phyloP scores from a whole-genome alignment of 92 coral and sea anemone species.

The Porites rus region DNA sequence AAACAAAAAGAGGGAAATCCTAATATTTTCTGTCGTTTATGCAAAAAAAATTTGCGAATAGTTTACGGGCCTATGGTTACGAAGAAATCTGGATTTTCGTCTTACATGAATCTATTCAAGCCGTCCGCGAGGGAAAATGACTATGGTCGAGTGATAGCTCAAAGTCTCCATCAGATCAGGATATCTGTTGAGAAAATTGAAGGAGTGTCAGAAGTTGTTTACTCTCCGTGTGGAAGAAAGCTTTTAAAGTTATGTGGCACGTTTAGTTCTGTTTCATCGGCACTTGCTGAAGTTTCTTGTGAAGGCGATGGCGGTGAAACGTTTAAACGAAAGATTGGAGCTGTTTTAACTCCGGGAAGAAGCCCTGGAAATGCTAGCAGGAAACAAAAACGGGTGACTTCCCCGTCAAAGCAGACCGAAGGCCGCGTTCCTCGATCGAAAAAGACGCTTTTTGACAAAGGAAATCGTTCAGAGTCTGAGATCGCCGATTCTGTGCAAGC shows the following conservation, averaged over 20 bases:
- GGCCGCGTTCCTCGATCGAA: no score
- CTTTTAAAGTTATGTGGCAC: not conserved
- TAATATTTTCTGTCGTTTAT: not conserved
- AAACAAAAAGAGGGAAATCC: not conserved
- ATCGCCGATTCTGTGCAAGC: no score
- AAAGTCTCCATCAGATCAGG: not conserved
- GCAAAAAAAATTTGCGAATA: not conserved
- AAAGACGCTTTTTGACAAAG: no score
- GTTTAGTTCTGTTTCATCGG: not conserved
- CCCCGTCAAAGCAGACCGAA: no score
- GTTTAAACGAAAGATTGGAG: not conserved
- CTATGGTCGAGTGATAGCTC: not conserved
- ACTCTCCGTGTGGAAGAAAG: not conserved
- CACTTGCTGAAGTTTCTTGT: not conserved
- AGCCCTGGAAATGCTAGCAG: not conserved
- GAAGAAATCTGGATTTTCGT: not conserved
- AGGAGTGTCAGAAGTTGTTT: not conserved
- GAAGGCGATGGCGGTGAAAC: not conserved
- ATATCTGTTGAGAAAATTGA: not conserved
- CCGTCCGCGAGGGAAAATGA: not conserved
- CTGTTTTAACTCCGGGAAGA: constrained; percentile 1
- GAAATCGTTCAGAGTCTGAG: no score
- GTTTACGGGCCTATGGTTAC: not conserved
- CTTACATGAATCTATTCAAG: constrained; percentile 1
- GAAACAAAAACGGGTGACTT: no score